A percentile compares a stretch with the other conserved stretches of the same genome.
These are phyloP conservation scores for Halcyon smyrnensis DNA, from an alignment of 2,797 vertebrate species.

Conservation along the genomic window DNA sequence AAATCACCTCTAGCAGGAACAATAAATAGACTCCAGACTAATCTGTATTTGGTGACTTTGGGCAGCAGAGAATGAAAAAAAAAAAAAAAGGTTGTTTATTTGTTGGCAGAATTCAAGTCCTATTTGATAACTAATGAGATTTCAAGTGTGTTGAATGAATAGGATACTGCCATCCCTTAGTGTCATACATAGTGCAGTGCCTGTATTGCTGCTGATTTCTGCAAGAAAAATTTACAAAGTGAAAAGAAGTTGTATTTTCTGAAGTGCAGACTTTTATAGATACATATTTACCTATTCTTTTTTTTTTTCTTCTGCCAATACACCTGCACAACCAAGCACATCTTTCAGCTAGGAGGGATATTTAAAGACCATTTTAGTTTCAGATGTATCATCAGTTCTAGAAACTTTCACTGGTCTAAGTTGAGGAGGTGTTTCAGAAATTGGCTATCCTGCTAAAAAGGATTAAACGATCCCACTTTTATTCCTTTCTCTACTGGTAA, in stretches of 20 bases:
- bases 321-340: neutral
- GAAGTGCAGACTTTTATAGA: neutral
- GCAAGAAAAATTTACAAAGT: neutral
- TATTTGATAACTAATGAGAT: constrained; percentile 55
- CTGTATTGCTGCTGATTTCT: neutral
- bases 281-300: too few relatives aligned
- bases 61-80: neutral
- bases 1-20: neutral
- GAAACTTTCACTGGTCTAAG: neutral
- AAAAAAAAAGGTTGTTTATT: constrained; percentile 29
- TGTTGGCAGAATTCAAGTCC: constrained; percentile 24
- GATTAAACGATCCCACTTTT: neutral
- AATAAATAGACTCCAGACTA: constrained; percentile 12
- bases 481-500: neutral
- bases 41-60: constrained; percentile 14
- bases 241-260: neutral
- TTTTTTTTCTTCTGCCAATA: neutral
- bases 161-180: constrained; percentile 41
- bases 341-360: neutral
- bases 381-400: neutral
- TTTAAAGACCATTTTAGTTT: neutral
- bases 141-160: constrained; percentile 47
- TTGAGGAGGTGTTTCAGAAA: neutral
- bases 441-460: neutral
- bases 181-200: neutral